These are phyloP conservation scores for Rhagium mordax DNA, from an alignment of 2,888 invertebrate genomes.

Conservation along the genomic window DNA sequence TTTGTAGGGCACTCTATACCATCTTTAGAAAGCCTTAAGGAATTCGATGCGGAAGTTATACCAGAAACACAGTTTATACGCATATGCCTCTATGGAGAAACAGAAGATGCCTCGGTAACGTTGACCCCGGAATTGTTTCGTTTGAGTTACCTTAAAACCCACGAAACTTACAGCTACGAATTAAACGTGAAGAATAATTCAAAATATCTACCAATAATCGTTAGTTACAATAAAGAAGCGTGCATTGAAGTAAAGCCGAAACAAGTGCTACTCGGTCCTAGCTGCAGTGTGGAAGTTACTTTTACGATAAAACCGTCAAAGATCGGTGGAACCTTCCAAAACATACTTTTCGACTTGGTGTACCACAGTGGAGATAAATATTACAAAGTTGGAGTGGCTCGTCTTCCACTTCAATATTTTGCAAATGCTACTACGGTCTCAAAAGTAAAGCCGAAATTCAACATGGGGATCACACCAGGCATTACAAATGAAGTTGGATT, in stretches of 20 bases:
- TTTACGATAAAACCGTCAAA: slow-evolving; percentile 54
- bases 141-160: slow-evolving; percentile 70
- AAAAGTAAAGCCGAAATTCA: slow-evolving; percentile 56
- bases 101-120: slow-evolving; percentile 70
- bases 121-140: slow-evolving; percentile 71
- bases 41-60: background rate
- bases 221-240: slow-evolving; percentile 57
- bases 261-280: slow-evolving; percentile 49
- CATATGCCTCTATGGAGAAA: slow-evolving; percentile 74
- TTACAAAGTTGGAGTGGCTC: slow-evolving; percentile 43
- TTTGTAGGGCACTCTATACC: no score
- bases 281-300: slow-evolving; percentile 44
- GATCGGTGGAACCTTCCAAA: slow-evolving; percentile 51
- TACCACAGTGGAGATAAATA: slow-evolving; percentile 32
- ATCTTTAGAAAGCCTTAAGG: no score
- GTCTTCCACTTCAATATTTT: slow-evolving; percentile 12
- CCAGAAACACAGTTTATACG: background rate
- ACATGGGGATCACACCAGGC: slow-evolving; percentile 63
- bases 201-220: slow-evolving; percentile 53
- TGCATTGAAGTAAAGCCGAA: slow-evolving; percentile 59
- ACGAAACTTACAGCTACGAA: slow-evolving; percentile 59
- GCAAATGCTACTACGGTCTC: background rate
- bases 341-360: slow-evolving; percentile 57
- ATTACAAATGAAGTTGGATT: slow-evolving; percentile 65
- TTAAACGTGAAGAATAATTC: slow-evolving; percentile 57